These are phyloP conservation scores for Rhadinocentrus ornatus DNA, from an alignment of 2,797 vertebrate species.

Conservation along the genomic window DNA sequence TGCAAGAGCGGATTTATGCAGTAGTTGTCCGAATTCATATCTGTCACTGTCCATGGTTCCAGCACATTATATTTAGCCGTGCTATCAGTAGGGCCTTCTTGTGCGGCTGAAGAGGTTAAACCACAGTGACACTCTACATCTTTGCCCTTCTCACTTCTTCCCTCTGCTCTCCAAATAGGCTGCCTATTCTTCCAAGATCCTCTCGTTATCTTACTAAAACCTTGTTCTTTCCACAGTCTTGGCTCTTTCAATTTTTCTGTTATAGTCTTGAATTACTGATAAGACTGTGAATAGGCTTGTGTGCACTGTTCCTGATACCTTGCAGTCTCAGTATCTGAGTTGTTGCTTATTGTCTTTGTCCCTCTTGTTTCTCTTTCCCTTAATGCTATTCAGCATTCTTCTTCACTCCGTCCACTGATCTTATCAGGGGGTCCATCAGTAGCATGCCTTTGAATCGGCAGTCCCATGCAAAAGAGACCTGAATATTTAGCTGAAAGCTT, in stretches of 20 bases:
- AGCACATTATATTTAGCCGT: conserved; percentile 71
- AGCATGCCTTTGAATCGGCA: conserved; percentile 33
- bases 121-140: conserved; percentile 40
- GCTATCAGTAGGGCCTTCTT: conserved; percentile 67
- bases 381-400: conserved; percentile 54
- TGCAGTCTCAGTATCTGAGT: conserved; percentile 38
- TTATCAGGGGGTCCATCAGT: conserved; percentile 53
- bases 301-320: conserved; percentile 28
- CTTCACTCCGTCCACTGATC: conserved; percentile 39
- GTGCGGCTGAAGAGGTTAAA: conserved; percentile 62
- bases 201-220: conserved; percentile 43
- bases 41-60: conserved; percentile 62
- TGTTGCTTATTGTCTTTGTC: conserved; percentile 47
- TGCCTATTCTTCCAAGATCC: conserved; percentile 31
- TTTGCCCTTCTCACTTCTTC: conserved; percentile 28
- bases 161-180: conserved; percentile 43
- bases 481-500: conserved; percentile 35
- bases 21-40: conserved; percentile 53
- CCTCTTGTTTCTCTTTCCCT: conserved; percentile 22
- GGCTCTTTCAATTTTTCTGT: conserved; percentile 15
- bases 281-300: conserved; percentile 16
- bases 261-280: conserved; percentile 35
- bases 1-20: conserved; percentile 12
- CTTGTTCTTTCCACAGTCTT: conserved; percentile 32
- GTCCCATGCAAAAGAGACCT: conserved; percentile 31